Base-by-base conservation (phyloP, 2,888 invertebrate species). In the Eupithecia centaureata region DNA sequence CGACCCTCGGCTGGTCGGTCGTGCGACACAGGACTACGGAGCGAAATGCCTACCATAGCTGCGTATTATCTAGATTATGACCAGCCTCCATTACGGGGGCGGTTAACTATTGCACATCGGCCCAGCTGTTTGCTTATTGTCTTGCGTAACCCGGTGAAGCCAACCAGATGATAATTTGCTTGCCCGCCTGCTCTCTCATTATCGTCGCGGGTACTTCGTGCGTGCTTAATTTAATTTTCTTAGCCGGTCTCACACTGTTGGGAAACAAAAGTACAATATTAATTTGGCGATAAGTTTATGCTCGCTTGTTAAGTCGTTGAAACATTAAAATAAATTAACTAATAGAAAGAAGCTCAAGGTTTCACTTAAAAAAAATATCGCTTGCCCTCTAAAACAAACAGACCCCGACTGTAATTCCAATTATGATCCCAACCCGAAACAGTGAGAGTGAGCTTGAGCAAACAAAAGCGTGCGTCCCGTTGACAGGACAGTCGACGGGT, bases 141-240 rank as follows among this genome's bases (percentile, higher is more conserved):
- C 87, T 92, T 92, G 91, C 90, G 91, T 91, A 91, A 92, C 84
- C 77, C 83, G 79, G 89, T 91, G 86, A 84, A 88, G 86, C 82
- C 86, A 82, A 88, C 87, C 87, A 85, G 84, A 88, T 86, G 85
- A 86, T 90, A 90, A 91, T 92, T 90, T 87, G 87, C 85, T 85
- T 82, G 84, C 82, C 82, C 83, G 88, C 84, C 84, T 87, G 85
- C 82, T 85, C 85, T 88, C 88, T 87, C 87, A 82, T 87, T 89
- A 88, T 86, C 84, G 86, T 87, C 76, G 79, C 75, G 80, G 84
- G 76, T 82, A 85, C 84, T 84, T 92, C 90, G 92, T 91, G 91
- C 91, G 88, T 90, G 84, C 80, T 88, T 87, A 87, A 92, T 90
- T 87, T 82, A 83, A 88, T 86, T 89, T 88, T 86, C 84, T 87